Evolutionary conservation across 1,140 invertebrate species (phyloP).

Genomic region (Orchestia grillus): DNA sequence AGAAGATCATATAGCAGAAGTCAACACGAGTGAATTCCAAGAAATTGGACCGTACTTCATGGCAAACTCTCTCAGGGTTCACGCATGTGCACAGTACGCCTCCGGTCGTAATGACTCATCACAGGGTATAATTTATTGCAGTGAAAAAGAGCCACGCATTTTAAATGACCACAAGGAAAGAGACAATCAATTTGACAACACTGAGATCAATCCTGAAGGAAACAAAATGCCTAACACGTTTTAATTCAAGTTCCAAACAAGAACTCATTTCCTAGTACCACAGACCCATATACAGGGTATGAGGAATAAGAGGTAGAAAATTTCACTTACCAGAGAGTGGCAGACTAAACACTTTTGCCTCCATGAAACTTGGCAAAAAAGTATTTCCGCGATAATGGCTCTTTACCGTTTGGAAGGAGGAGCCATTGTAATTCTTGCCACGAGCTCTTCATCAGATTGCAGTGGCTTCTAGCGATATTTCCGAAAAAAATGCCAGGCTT

Average conservation of each 20-base stretch:
- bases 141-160: not conserved
- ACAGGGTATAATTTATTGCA: not conserved
- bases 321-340: too few species aligned
- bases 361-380: too few species aligned
- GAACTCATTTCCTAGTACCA: not conserved
- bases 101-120: not conserved
- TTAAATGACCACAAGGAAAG: not conserved
- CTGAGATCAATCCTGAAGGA: not conserved
- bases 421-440: too few species aligned
- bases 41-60: not conserved
- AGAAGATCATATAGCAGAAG: not conserved
- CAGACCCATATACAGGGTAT: too few species aligned
- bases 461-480: too few species aligned
- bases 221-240: not conserved
- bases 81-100: not conserved
- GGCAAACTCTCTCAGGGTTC: not conserved
- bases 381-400: too few species aligned
- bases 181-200: not conserved
- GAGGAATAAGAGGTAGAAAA: too few species aligned
- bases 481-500: too few species aligned
- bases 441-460: too few species aligned
- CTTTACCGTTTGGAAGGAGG: too few species aligned
- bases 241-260: not conserved
- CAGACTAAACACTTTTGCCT: too few species aligned
- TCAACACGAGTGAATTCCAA: not conserved